phyloP scores from a whole-genome alignment of 2,888 invertebrate species.

The Drosophila stalkeri region DNA sequence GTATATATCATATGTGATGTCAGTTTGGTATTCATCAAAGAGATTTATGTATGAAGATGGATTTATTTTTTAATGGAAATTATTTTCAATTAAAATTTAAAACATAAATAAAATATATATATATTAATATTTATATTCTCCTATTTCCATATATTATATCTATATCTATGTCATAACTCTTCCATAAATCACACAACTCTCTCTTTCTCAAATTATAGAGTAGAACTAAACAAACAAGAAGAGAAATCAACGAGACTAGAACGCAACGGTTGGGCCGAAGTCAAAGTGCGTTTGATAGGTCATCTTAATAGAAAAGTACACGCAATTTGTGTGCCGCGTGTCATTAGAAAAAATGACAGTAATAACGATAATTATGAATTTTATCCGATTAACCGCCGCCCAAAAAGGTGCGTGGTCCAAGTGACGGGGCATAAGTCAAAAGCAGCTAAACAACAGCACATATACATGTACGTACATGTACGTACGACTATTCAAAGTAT shows the following conservation, averaged over 20 bases:
- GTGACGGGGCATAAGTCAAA: conserved; percentile 64
- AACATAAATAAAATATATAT: too few species aligned
- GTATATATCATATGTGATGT: neutral
- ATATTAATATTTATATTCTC: too few species aligned
- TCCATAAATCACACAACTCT: accelerated
- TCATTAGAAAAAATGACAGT: conserved; percentile 83
- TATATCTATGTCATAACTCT: neutral
- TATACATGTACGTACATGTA: neutral
- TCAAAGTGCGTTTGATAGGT: conserved; percentile 81
- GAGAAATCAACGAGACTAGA: conserved; percentile 49
- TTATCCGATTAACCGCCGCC: conserved; percentile 83
- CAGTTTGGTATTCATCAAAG: neutral
- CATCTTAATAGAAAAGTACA: conserved; percentile 83
- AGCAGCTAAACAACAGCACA: neutral
- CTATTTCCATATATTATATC: neutral
- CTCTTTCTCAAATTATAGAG: conserved; percentile 4
- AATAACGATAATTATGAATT: conserved; percentile 85
- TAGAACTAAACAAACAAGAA: conserved; percentile 40
- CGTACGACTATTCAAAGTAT: conserved; percentile 63
- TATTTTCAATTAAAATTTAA: too few species aligned
- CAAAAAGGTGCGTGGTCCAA: conserved; percentile 47
- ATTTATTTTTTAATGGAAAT: too few species aligned
- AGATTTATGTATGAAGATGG: neutral
- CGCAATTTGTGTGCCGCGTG: conserved; percentile 73
- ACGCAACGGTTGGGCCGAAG: conserved; percentile 43